Percentiles rank a stretch among this genome's conserved stretches.
These are phyloP conservation scores for Sinonovacula constricta DNA, from an alignment of 1,140 invertebrate genomes.

Conservation along the genomic window DNA sequence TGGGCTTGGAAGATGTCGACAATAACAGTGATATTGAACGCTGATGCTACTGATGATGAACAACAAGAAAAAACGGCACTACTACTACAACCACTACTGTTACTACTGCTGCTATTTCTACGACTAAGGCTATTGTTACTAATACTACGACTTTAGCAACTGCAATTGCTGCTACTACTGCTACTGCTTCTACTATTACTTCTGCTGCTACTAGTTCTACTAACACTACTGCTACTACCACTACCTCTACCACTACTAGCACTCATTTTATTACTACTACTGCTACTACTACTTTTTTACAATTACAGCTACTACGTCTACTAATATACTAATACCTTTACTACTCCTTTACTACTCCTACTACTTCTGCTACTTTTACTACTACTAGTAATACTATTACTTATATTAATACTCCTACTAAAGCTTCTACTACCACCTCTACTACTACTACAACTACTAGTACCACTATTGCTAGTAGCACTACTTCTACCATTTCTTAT, in stretches of 20 bases:
- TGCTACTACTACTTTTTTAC: no score
- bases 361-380: neutral
- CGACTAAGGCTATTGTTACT: neutral
- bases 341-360: neutral
- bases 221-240: neutral
- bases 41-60: no score
- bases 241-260: neutral
- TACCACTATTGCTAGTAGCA: neutral
- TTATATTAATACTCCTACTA: neutral
- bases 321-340: neutral
- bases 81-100: neutral
- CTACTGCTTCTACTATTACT: neutral
- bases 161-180: neutral
- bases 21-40: no score
- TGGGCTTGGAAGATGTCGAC: no score
- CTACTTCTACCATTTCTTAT: conserved; percentile 4
- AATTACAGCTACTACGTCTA: no score
- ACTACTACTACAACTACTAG: conserved; percentile 1
- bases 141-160: neutral
- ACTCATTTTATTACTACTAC: neutral
- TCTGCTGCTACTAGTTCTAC: neutral
- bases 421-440: neutral
- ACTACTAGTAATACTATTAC: conserved; percentile 11
- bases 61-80: no score
- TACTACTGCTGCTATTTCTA: neutral